Base-by-base conservation (phyloP, 2,888 invertebrate species). In the Archips crataeganus region DNA sequence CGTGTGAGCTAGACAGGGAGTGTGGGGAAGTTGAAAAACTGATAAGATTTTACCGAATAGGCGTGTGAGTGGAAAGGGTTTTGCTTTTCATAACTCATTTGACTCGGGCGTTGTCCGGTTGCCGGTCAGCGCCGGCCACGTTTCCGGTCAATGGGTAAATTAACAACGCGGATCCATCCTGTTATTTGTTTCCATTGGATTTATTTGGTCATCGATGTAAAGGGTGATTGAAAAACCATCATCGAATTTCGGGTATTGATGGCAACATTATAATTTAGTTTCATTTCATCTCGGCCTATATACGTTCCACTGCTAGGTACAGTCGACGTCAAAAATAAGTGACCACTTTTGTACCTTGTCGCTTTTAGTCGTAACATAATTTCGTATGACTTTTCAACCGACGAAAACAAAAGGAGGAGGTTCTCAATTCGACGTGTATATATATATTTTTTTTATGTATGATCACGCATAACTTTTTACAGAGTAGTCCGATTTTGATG, bases 1-100 rank as follows among this genome's bases (percentile, higher is more conserved):
- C n/a, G 62, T 45, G 62, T 42, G 62, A 42, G 42, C 23, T 9
- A 42, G 39, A 62, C 23, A 42, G 62, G 2, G n/a, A 39, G 6
- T 36, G 39, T n/a, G 36, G 8, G 60, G n/a, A n/a, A 6, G 36
- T 39, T 60, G 60, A n/a, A n/a, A 34, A 60, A 39, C 60, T 60
- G 36, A n/a, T 39, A 36, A 13, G 13, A n/a, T 39, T 39, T 54
- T 60, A 8, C 39, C 13, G 60, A 60, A 39, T 60, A 60, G 60
- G 60, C 6, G 60, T n/a, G 42, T 2, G 39, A 39, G 62, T 57
- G 15, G n/a, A 10, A 42, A 62, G 15, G 42, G 42, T 57, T 51
- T 62, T 62, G 62, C 15, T 42, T 78, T 79, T 79, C 79, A 79
- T 77, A 82, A 81, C 81, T 81, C 82, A 82, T 84, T 84, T 78